Percentiles rank a stretch among this genome's conserved stretches.
Conservation (phyloP, 2,797 vertebrate genomes). For the Falco peregrinus region DNA sequence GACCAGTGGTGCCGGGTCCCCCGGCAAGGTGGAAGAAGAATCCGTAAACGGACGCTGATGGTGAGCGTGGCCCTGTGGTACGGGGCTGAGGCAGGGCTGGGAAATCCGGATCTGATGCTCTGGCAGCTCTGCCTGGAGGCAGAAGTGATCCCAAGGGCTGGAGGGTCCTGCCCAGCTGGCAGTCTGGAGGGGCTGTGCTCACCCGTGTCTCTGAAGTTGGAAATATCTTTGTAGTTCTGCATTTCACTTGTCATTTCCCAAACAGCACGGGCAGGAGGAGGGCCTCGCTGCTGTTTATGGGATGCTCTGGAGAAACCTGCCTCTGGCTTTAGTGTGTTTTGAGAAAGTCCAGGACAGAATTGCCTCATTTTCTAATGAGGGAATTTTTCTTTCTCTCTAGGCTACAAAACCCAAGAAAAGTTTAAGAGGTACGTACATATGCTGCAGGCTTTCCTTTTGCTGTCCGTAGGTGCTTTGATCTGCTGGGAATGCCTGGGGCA, state of each 20-base stretch:
- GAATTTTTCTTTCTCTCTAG: constrained; percentile 62
- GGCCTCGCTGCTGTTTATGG: neutral
- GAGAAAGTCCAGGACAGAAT: neutral
- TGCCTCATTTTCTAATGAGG: neutral
- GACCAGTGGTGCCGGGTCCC: neutral
- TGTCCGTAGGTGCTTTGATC: neutral
- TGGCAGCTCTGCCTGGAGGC: no score
- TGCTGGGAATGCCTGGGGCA: neutral
- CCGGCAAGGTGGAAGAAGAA: neutral
- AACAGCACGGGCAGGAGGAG: accelerated
- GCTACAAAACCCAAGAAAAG: constrained; percentile 76
- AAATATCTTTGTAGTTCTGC: neutral
- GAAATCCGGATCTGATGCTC: neutral
- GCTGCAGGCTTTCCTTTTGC: accelerated
- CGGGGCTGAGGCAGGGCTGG: neutral
- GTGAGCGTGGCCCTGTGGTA: constrained; percentile 13
- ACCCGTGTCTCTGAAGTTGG: neutral
- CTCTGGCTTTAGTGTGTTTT: no score
- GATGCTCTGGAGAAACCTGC: neutral
- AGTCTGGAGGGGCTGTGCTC: neutral
- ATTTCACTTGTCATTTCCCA: accelerated
- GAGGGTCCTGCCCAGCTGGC: neutral
- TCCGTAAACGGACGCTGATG: neutral
- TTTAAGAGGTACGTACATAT: constrained; percentile 76
- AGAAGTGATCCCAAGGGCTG: neutral